These are phyloP conservation scores for Chrysogorgia sp. DNA, from an alignment of 92 coral and sea anemone genomes.

Conservation along the genomic window DNA sequence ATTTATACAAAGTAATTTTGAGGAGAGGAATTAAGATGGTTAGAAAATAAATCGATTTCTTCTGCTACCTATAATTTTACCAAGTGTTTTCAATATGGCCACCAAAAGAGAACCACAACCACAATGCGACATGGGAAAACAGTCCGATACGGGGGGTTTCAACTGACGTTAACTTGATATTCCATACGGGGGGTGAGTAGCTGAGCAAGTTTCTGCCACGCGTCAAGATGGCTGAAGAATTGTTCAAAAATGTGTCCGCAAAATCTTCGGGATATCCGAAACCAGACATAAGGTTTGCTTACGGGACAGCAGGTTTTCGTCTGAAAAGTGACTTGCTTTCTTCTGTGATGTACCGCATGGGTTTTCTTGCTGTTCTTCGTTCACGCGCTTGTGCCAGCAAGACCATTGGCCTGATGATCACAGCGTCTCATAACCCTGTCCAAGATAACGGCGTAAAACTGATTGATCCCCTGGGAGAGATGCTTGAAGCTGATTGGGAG, in stretches of 20 bases:
- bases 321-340: conserved; percentile 69
- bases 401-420: conserved; percentile 86
- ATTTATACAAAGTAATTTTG: not conserved
- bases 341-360: conserved; percentile 98
- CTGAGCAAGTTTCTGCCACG: not conserved
- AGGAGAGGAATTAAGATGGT: not conserved
- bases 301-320: conserved; percentile 99
- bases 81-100: conserved; percentile 32
- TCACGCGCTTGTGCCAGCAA: conserved; percentile 82
- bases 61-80: conserved; percentile 1
- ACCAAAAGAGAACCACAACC: conserved; percentile 28
- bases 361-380: conserved; percentile 85
- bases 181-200: not conserved
- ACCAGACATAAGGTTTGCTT: conserved; percentile 74
- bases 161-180: not conserved
- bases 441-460: conserved; percentile 96
- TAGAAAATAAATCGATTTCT: conserved; percentile 22
- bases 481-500: conserved; percentile 95
- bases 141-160: not conserved
- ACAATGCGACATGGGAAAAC: conserved; percentile 28
- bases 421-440: conserved; percentile 98
- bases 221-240: conserved; percentile 35
- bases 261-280: conserved; percentile 75
- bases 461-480: conserved; percentile 96
- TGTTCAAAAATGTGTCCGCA: conserved; percentile 69